Evolutionary conservation across 2,888 invertebrate genomes (phyloP).

Genomic region (Epistrophella euchroma): DNA sequence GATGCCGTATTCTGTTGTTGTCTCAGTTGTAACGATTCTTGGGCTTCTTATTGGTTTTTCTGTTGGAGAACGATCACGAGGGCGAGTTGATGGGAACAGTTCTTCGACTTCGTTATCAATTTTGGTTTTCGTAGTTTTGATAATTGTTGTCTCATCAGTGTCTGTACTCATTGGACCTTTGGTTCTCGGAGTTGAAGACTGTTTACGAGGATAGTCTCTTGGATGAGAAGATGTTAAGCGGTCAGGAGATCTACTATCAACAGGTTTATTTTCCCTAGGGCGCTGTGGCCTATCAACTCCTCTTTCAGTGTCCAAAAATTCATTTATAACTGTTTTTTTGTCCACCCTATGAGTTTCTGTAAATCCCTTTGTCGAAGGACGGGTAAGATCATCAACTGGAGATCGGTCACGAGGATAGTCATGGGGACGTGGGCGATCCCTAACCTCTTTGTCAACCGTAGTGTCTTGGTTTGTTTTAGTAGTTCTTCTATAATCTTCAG

Average conservation of each 20-base stretch:
- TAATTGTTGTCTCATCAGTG: neutral
- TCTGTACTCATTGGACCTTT: conserved; percentile 4
- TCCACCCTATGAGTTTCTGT: conserved; percentile 1
- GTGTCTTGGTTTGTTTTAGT: neutral
- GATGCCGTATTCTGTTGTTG: conserved; percentile 36
- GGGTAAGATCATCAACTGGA: conserved; percentile 20
- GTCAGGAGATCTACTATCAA: conserved; percentile 5
- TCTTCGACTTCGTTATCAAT: neutral
- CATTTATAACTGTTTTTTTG: conserved; percentile 23
- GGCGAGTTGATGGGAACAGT: neutral
- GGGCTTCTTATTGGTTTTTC: conserved; percentile 44
- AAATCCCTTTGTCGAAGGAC: neutral
- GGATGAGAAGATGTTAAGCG: conserved; percentile 30
- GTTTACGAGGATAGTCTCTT: conserved; percentile 15
- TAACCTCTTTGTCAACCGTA: neutral
- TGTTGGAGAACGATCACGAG: conserved; percentile 36
- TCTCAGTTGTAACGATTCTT: conserved; percentile 21
- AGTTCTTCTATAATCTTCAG: neutral
- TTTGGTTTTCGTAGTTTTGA: neutral
- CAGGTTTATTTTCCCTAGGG: neutral
- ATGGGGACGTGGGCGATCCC: neutral
- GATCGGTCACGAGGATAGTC: conserved; percentile 1
- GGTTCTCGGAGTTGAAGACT: conserved; percentile 31
- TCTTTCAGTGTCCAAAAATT: conserved; percentile 23
- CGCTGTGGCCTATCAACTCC: neutral